Percentiles rank a stretch among this genome's conserved stretches.
Conservation (phyloP, 53 echinoderm and acorn worm species). For the Holothuria scabra region DNA sequence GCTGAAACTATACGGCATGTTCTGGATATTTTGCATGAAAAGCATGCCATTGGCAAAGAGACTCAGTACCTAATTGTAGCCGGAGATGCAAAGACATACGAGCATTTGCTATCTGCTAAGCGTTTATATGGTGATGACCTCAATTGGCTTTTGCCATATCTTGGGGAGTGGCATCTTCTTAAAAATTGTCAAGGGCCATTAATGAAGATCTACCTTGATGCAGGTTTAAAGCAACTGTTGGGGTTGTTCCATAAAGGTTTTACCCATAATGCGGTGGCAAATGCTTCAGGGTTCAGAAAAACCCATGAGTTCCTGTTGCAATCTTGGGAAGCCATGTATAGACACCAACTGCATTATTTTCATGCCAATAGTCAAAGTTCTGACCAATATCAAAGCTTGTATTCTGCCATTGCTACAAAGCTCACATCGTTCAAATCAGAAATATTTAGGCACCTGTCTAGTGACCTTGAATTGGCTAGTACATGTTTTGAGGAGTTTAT, state of each 20-base stretch:
- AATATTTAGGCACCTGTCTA: too few relatives aligned
- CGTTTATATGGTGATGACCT: slow-evolving; percentile 13
- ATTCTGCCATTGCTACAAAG: background rate
- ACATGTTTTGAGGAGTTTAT: background rate
- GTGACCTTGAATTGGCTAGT: too few relatives aligned
- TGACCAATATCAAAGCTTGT: background rate
- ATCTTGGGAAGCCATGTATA: too few relatives aligned
- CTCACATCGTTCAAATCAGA: too few relatives aligned
- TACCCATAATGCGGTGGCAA: slow-evolving; percentile 32
- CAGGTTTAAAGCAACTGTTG: slow-evolving; percentile 5
- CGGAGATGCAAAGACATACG: slow-evolving; percentile 50
- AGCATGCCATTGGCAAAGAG: background rate
- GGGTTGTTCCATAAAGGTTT: slow-evolving; percentile 31
- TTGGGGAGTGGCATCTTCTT: slow-evolving; percentile 48
- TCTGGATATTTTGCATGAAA: slow-evolving; percentile 26
- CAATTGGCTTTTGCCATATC: slow-evolving; percentile 42
- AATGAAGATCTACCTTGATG: slow-evolving; percentile 38
- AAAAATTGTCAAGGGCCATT: slow-evolving; percentile 31
- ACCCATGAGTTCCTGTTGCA: slow-evolving; percentile 45
- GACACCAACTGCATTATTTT: slow-evolving; percentile 1
- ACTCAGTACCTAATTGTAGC: too few relatives aligned
- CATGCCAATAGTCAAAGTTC: background rate
- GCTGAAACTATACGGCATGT: slow-evolving; percentile 15
- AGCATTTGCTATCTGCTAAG: slow-evolving; percentile 1
- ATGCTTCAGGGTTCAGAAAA: too few relatives aligned